A percentile compares a stretch with the other conserved stretches of the same genome.
These are phyloP conservation scores for Coenonympha arcania DNA, from an alignment of 2,888 invertebrate genomes.

Conservation along the genomic window DNA sequence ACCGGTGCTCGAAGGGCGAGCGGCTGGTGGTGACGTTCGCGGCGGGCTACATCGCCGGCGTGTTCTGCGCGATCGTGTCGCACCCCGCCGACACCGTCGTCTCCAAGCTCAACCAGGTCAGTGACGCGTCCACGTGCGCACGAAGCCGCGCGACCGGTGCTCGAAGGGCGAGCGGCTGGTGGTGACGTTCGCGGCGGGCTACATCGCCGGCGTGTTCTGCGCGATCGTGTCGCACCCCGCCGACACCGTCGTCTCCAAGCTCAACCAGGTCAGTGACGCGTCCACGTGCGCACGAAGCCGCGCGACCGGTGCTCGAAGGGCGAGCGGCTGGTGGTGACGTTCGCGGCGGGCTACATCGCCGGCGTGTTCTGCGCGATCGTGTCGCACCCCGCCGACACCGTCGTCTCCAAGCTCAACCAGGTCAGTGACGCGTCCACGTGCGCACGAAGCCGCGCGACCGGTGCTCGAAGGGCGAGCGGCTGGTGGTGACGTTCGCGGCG, in stretches of 20 bases:
- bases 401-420: not conserved
- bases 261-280: slow-evolving; percentile 83
- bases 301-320: too few relatives aligned
- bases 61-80: too few relatives aligned
- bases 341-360: not conserved
- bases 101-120: too few relatives aligned
- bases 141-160: slow-evolving; percentile 94
- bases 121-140: too few relatives aligned
- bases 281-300: too few relatives aligned
- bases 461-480: slow-evolving; percentile 92
- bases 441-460: slow-evolving; percentile 95
- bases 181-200: slow-evolving; percentile 95
- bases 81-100: too few relatives aligned
- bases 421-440: slow-evolving; percentile 69
- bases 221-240: slow-evolving; percentile 99
- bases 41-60: too few relatives aligned
- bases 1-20: too few relatives aligned
- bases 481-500: slow-evolving; percentile 83
- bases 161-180: slow-evolving; percentile 93
- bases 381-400: not conserved
- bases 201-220: slow-evolving; percentile 99
- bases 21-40: too few relatives aligned
- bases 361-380: not conserved
- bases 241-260: slow-evolving; percentile 96
- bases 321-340: too few relatives aligned